Percentiles rank a stretch among this genome's conserved stretches.
Evolutionary conservation across 1,140 invertebrate species (phyloP).

Genomic region (Hyposmocoma kahamanoa): DNA sequence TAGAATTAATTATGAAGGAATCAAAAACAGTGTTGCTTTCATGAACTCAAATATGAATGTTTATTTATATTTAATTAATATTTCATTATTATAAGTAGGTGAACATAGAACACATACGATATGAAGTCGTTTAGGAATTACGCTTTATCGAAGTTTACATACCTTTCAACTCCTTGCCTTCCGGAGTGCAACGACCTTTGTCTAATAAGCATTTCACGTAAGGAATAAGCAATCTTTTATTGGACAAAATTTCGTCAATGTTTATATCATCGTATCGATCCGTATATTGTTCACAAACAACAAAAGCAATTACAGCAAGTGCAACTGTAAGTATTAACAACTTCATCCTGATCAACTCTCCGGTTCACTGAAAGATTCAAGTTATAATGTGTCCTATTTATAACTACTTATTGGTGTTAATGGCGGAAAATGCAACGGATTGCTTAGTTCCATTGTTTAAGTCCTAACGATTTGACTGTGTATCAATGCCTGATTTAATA

Average conservation of each 20-base stretch:
- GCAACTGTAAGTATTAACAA: slow-evolving; percentile 8
- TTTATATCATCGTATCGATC: slow-evolving; percentile 83
- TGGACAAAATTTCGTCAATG: slow-evolving; percentile 79
- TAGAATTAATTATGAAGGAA: too few species aligned
- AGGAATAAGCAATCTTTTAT: slow-evolving; percentile 78
- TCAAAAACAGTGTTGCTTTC: too few species aligned
- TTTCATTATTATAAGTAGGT: too few species aligned
- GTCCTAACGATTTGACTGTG: too few species aligned
- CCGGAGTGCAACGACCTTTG: slow-evolving; percentile 73
- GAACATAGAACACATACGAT: too few species aligned
- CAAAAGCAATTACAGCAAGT: slow-evolving; percentile 30
- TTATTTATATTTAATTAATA: too few species aligned
- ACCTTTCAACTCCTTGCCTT: slow-evolving; percentile 74
- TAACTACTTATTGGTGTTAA: neutral
- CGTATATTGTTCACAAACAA: slow-evolving; percentile 74
- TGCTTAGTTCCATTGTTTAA: too few species aligned
- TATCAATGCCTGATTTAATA: too few species aligned
- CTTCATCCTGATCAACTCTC: slow-evolving; percentile 34
- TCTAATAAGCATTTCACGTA: slow-evolving; percentile 80
- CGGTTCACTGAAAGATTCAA: neutral
- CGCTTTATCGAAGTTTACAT: too few species aligned
- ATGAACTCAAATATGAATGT: too few species aligned
- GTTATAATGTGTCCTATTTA: neutral
- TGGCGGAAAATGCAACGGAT: neutral
- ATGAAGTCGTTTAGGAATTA: too few species aligned